Evolutionary conservation across 2,113 vertebrate genomes (phyloP).

Genomic region (Genyomyrus donnyi): DNA sequence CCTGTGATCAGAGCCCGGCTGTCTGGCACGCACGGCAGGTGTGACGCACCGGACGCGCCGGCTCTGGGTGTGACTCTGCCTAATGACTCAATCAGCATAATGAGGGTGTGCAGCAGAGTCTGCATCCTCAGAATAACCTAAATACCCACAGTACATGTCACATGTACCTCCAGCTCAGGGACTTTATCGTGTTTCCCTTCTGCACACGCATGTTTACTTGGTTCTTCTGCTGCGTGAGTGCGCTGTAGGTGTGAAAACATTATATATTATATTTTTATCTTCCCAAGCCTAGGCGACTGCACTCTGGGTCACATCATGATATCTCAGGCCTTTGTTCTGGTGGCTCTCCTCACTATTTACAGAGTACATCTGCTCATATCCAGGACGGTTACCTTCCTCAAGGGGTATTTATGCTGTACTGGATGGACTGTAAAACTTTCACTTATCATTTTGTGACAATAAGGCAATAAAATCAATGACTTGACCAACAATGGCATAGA

Average conservation of each 20-base stretch:
- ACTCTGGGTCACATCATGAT: not conserved
- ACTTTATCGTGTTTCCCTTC: too few species aligned
- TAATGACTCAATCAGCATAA: constrained; percentile 1
- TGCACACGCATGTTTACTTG: not conserved
- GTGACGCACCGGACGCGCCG: not conserved
- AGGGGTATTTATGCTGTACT: not conserved
- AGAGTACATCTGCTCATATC: not conserved
- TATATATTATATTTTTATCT: not conserved
- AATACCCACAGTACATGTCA: too few species aligned
- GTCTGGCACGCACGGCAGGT: not conserved
- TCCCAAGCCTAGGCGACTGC: not conserved
- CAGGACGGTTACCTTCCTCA: not conserved
- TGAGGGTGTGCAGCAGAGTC: not conserved
- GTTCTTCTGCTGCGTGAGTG: not conserved
- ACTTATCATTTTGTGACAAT: not conserved
- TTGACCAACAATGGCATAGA: not conserved
- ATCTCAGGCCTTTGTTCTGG: not conserved
- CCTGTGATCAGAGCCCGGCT: not conserved
- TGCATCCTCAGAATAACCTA: not conserved
- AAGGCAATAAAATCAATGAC: not conserved
- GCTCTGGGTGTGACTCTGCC: not conserved
- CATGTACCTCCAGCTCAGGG: not conserved
- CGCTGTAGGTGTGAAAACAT: not conserved
- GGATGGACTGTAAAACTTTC: not conserved
- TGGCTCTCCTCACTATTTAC: not conserved